These are phyloP conservation scores for Dipodomys merriami DNA, from an alignment of 2,113 vertebrate genomes.

Conservation along the genomic window DNA sequence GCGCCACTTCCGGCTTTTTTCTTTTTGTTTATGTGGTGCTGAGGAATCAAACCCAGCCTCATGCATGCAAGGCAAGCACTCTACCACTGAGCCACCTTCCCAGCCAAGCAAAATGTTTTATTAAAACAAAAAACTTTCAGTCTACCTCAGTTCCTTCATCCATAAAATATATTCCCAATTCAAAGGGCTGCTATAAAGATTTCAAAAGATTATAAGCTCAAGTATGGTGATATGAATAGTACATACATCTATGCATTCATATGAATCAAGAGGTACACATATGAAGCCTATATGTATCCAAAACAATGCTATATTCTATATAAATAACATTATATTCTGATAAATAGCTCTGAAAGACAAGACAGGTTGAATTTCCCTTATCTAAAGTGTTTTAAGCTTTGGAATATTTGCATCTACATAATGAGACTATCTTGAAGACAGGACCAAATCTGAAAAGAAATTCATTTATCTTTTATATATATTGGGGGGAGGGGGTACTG, in stretches of 20 bases:
- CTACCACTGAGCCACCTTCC: too few relatives aligned
- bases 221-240: too few relatives aligned
- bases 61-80: too few relatives aligned
- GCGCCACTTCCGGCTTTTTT: too few relatives aligned
- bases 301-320: too few relatives aligned
- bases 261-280: too few relatives aligned
- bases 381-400: not conserved
- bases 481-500: too few relatives aligned
- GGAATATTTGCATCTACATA: not conserved
- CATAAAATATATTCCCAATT: not conserved
- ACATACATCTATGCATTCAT: too few relatives aligned
- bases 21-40: too few relatives aligned
- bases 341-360: not conserved
- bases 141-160: constrained; percentile 21
- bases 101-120: not conserved
- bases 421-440: not conserved
- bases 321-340: too few relatives aligned
- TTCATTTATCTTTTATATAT: not conserved
- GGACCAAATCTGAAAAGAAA: not conserved
- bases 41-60: too few relatives aligned
- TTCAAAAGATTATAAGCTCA: not conserved
- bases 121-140: not conserved
- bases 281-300: too few relatives aligned
- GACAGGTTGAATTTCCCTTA: not conserved
- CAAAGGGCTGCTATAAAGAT: not conserved